Evolutionary conservation across 2,797 vertebrate species (phyloP).

Genomic region (Acanthopagrus latus): DNA sequence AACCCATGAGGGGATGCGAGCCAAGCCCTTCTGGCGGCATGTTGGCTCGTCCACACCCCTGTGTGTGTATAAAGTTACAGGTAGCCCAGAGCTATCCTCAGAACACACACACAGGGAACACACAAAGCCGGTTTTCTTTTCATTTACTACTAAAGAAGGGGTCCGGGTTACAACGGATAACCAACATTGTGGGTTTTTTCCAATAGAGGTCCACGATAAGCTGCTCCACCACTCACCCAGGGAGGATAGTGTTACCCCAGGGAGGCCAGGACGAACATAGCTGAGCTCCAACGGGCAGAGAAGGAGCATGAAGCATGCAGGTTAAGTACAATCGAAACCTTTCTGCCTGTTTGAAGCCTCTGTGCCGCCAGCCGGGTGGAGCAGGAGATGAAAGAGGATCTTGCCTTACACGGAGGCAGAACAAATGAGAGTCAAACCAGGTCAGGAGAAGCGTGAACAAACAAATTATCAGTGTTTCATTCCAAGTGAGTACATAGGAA

Average conservation of each 20-base stretch:
- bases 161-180: slow-evolving; percentile 38
- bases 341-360: slow-evolving; percentile 32
- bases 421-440: slow-evolving; percentile 52
- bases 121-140: slow-evolving; percentile 43
- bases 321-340: slow-evolving; percentile 49
- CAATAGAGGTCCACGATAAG: slow-evolving; percentile 25
- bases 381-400: slow-evolving; percentile 46
- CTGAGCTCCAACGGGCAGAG: slow-evolving; percentile 18
- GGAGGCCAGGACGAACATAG: slow-evolving; percentile 13
- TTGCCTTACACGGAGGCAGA: slow-evolving; percentile 13
- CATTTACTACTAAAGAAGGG: slow-evolving; percentile 13
- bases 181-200: slow-evolving; percentile 12
- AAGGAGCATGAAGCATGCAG: slow-evolving; percentile 33
- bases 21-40: slow-evolving; percentile 20
- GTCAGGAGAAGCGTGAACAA: slow-evolving; percentile 42
- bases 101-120: neutral
- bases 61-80: slow-evolving; percentile 57
- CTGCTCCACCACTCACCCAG: slow-evolving; percentile 11
- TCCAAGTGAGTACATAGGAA: slow-evolving; percentile 15
- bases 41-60: slow-evolving; percentile 52
- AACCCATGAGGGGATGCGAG: slow-evolving; percentile 39
- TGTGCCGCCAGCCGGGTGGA: slow-evolving; percentile 17
- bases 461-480: slow-evolving; percentile 36
- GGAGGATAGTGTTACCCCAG: slow-evolving; percentile 21
- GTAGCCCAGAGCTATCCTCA: slow-evolving; percentile 37